phyloP scores from a whole-genome alignment of 2,113 vertebrate species.

The Cebus imitator region DNA sequence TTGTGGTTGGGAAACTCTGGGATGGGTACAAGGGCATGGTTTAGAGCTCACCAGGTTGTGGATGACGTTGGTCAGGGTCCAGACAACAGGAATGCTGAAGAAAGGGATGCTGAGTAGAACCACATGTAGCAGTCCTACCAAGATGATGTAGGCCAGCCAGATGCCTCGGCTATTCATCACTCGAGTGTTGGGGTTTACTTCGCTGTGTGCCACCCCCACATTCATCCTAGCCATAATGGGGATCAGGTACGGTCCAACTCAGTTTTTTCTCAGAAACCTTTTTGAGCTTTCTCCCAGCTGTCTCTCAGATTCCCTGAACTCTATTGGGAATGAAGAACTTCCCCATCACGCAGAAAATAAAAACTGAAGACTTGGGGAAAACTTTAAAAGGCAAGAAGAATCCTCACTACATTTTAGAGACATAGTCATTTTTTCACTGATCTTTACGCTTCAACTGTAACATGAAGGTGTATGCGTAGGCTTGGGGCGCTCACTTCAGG shows the following conservation, averaged over 20 bases:
- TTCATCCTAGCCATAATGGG: slow-evolving; percentile 88
- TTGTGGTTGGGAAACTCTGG: slow-evolving; percentile 13
- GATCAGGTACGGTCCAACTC: slow-evolving; percentile 55
- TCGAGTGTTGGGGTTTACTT: slow-evolving; percentile 96
- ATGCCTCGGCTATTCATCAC: slow-evolving; percentile 96
- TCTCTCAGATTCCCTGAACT: slow-evolving; percentile 15
- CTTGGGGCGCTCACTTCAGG: not conserved
- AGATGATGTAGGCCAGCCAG: slow-evolving; percentile 94
- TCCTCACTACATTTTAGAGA: not conserved
- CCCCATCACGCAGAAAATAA: not conserved
- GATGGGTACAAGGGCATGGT: not conserved
- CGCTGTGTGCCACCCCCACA: slow-evolving; percentile 96
- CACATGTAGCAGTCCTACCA: slow-evolving; percentile 90
- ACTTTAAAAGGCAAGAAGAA: not conserved
- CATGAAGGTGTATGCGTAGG: not conserved
- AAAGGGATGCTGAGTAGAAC: slow-evolving; percentile 95
- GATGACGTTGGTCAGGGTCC: slow-evolving; percentile 96
- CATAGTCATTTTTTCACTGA: not conserved
- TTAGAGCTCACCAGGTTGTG: slow-evolving; percentile 93
- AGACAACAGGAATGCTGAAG: slow-evolving; percentile 93
- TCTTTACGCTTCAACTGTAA: not conserved
- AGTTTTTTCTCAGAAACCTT: not conserved
- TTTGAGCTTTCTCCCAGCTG: not conserved
- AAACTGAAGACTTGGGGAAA: not conserved
- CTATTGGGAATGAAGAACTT: slow-evolving; percentile 4